Percentiles rank a stretch among this genome's conserved stretches.
Evolutionary conservation across 2,113 vertebrate species (phyloP).

Genomic region (Phasianus colchicus): DNA sequence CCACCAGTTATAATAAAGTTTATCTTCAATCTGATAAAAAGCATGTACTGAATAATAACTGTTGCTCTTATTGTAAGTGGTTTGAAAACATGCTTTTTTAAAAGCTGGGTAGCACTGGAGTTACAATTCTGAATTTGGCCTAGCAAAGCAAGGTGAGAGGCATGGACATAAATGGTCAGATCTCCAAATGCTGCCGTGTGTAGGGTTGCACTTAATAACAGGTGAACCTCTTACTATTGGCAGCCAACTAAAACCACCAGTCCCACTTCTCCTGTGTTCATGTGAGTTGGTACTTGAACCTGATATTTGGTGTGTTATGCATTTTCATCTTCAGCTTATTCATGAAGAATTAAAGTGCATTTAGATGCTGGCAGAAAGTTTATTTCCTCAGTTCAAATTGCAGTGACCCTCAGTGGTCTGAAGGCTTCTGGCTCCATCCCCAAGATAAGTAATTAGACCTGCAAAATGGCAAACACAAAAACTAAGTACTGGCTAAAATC

Average conservation of each 20-base stretch:
- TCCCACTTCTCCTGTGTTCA: not conserved
- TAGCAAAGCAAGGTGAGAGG: not conserved
- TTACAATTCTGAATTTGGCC: constrained; percentile 6
- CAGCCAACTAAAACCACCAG: not conserved
- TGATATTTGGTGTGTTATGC: not conserved
- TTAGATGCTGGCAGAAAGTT: not conserved
- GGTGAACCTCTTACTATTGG: not conserved
- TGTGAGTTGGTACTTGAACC: not conserved
- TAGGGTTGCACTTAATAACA: not conserved
- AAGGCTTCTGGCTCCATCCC: not conserved
- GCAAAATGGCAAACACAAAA: not conserved
- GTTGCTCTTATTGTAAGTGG: constrained; percentile 58
- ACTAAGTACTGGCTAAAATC: not conserved
- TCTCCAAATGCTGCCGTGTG: fast-evolving
- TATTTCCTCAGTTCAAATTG: not conserved
- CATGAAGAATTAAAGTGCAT: not conserved
- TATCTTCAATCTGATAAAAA: constrained; percentile 70
- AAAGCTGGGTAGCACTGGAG: constrained; percentile 28
- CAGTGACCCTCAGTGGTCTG: not conserved
- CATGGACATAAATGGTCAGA: not conserved
- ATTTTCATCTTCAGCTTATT: not conserved
- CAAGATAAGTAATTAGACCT: not conserved
- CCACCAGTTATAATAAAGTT: constrained; percentile 44
- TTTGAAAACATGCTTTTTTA: constrained; percentile 41
- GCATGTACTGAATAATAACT: constrained; percentile 70